phyloP scores from a whole-genome alignment of 2,888 invertebrate genomes.

The Orthosia incerta region DNA sequence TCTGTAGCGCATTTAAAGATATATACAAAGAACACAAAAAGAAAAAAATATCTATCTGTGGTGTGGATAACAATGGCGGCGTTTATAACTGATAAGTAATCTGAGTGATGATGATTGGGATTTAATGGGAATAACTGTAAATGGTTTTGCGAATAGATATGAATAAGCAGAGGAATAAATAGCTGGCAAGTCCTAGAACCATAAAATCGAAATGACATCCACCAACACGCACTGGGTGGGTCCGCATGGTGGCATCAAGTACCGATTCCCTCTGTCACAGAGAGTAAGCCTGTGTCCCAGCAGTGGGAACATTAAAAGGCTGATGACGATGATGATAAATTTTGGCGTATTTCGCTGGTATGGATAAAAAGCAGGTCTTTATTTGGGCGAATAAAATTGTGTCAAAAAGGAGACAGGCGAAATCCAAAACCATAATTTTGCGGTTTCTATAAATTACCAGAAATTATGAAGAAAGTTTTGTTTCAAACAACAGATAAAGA shows the following conservation, averaged over 20 bases:
- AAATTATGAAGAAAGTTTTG: slow-evolving; percentile 11
- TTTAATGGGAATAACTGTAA: slow-evolving; percentile 1
- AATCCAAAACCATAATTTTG: not conserved
- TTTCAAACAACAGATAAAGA: slow-evolving; percentile 1
- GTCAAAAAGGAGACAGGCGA: not conserved
- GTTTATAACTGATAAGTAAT: not conserved
- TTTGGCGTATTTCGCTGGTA: not conserved
- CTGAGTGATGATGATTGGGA: not conserved
- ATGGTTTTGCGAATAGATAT: not conserved
- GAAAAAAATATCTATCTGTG: no score
- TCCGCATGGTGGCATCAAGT: no score
- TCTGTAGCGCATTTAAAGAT: no score
- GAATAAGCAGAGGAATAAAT: not conserved
- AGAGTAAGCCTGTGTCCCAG: no score
- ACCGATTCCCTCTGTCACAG: no score
- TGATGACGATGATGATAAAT: not conserved
- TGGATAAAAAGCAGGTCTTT: not conserved
- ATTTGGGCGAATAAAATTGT: not conserved
- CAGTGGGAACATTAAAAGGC: no score
- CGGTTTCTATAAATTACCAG: not conserved
- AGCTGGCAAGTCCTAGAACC: no score
- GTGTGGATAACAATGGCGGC: slow-evolving; percentile 8
- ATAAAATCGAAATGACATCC: no score
- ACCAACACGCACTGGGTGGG: no score
- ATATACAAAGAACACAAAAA: no score